Evolutionary conservation across 2,113 vertebrate species (phyloP).

Genomic region (Mustelus asterias): DNA sequence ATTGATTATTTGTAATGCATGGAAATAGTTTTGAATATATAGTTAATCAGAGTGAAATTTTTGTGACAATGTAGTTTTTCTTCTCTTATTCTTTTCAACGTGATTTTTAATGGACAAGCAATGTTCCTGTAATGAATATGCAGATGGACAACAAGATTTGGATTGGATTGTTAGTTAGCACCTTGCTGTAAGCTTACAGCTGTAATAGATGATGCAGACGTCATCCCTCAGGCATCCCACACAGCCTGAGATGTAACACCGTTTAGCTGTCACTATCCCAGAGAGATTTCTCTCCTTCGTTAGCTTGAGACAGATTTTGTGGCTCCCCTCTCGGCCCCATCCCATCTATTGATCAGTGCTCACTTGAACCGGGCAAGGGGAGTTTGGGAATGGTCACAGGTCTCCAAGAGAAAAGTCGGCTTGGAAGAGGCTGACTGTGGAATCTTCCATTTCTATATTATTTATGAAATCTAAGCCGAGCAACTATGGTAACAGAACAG

Average conservation of each 20-base stretch:
- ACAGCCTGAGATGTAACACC: neutral
- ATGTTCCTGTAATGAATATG: no score
- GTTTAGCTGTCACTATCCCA: neutral
- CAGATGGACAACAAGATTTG: no score
- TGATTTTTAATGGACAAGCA: no score
- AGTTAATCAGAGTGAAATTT: no score
- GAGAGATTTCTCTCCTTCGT: neutral
- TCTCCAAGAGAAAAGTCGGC: neutral
- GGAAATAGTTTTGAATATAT: no score
- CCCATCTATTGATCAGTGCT: no score
- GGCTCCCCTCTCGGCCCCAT: neutral
- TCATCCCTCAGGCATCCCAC: neutral
- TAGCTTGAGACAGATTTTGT: neutral
- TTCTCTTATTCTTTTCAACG: no score
- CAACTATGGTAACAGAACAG: neutral
- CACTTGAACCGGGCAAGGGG: neutral
- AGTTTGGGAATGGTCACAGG: neutral
- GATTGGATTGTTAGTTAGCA: neutral
- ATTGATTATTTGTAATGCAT: no score
- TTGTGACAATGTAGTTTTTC: no score
- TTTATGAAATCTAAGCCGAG: no score
- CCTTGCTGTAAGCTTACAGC: neutral
- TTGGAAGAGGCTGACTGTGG: no score
- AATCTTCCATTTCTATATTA: no score
- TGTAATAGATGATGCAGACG: neutral